Evolutionary conservation across 2,797 vertebrate species (phyloP).

Genomic region (Microctenopoma steveboyesi): DNA sequence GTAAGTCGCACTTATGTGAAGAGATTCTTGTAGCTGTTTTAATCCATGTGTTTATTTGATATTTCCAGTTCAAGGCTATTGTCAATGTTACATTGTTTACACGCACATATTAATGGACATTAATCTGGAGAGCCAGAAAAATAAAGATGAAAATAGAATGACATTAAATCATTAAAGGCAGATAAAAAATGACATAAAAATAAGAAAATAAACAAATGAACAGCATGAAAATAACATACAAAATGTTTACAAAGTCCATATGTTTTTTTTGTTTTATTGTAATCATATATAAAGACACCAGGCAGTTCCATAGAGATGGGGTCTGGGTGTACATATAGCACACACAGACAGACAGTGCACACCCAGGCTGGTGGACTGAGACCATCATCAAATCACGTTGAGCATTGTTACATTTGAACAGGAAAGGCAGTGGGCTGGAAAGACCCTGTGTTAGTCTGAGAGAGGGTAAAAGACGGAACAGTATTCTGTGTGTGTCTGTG

Average conservation of each 20-base stretch:
- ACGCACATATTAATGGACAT: neutral
- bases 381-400: constrained; percentile 82
- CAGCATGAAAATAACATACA: no score
- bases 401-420: constrained; percentile 82
- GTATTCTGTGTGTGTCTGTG: constrained; percentile 25
- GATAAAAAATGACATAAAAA: neutral
- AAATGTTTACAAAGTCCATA: neutral
- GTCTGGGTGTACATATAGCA: constrained; percentile 22
- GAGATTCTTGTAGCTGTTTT: constrained; percentile 23
- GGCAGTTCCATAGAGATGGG: constrained; percentile 2
- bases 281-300: constrained; percentile 5
- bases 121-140: no score
- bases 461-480: constrained; percentile 56
- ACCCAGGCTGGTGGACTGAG: constrained; percentile 68
- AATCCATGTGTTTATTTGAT: constrained; percentile 1
- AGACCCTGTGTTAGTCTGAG: constrained; percentile 73
- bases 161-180: neutral
- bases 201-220: no score
- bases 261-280: neutral
- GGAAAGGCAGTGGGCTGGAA: constrained; percentile 76
- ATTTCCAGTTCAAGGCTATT: neutral
- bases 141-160: neutral
- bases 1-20: constrained; percentile 6
- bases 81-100: neutral
- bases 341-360: constrained; percentile 30